Base-by-base conservation (phyloP, 2,888 invertebrate species). In the Erynnis tages region DNA sequence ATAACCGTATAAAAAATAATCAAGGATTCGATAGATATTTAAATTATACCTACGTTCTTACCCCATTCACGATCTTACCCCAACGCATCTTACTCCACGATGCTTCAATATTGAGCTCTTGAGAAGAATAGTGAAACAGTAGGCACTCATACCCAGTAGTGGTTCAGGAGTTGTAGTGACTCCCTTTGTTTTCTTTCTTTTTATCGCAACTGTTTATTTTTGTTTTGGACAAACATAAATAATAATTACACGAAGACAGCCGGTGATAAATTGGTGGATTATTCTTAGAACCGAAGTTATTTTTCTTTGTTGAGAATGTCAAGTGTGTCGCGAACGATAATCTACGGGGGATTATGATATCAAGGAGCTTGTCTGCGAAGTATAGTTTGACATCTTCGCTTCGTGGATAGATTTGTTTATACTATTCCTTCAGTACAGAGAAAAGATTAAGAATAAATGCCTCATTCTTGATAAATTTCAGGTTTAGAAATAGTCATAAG, bases 371-470 rank as follows among this genome's bases (percentile, higher is more conserved):
- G 80, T 79, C 79, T 71, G 63, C 67, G 67, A 76, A 75, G 74
- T 67, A 74, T 67, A 73, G 72, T 77, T 76, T 79, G 85, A 82
- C 82, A 82, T 76, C 67, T 69, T 60, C 68, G 69, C 76, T 78
- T 77, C 79, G 80, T 76, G 76, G 67, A 71, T 61, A 54, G 58
- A 65, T 55, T 62, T 84, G 79, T 84, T 84, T 86, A 78, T 69
- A 63, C 71, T 73, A 61, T 53, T 27, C 40, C 41, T 27, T 41
- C 25, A 35, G 14, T 50, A 16, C 14, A 21, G 29, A 43, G 25
- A 35, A 35, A 40, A 37, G 13, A 44, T 48, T 38, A 23, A 5
- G n/a, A 11, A 17, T 32, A 40, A 38, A 21, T 25, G 35, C 19
- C 40, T 30, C 37, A 25, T n/a, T n/a, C n/a, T n/a, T n/a, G n/a